These are phyloP conservation scores for Tretioscincus oriximinensis DNA, from an alignment of 2,113 vertebrate genomes.

Conservation along the genomic window DNA sequence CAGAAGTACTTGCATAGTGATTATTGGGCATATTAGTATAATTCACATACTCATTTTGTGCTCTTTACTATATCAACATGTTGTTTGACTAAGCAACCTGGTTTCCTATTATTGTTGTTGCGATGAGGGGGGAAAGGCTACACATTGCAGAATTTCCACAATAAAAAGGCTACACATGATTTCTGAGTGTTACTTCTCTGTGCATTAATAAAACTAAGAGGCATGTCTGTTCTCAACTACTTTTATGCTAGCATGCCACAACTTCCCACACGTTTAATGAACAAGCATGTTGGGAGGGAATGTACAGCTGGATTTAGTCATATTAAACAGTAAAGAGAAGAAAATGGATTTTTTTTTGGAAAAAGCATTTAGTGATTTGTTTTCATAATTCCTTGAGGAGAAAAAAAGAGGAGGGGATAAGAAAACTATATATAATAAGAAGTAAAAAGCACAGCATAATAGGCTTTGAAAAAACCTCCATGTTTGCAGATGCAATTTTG, in stretches of 20 bases:
- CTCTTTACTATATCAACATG: conserved; percentile 52
- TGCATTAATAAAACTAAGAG: conserved; percentile 58
- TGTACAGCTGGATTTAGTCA: conserved; percentile 52
- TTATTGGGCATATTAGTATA: conserved; percentile 64
- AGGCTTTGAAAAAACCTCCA: not conserved
- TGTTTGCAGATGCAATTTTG: conserved; percentile 22
- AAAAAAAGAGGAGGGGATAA: not conserved
- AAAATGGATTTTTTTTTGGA: conserved; percentile 11
- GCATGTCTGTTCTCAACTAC: conserved; percentile 54
- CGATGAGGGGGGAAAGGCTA: conserved; percentile 41
- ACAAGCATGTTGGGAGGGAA: conserved; percentile 50
- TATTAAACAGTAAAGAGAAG: conserved; percentile 53
- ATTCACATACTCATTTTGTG: conserved; percentile 63
- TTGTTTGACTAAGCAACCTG: conserved; percentile 56
- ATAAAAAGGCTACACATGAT: conserved; percentile 35
- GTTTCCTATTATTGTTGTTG: conserved; percentile 46
- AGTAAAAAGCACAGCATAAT: not conserved
- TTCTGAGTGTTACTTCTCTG: conserved; percentile 59
- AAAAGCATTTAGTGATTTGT: conserved; percentile 37
- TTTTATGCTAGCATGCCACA: conserved; percentile 49
- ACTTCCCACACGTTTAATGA: conserved; percentile 61
- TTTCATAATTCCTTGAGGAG: conserved; percentile 40
- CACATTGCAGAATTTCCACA: conserved; percentile 54
- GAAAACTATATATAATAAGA: conserved; percentile 27
- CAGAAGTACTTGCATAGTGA: conserved; percentile 58